These are phyloP conservation scores for Acropternis orthonyx DNA, from an alignment of 2,797 vertebrate species.

Conservation along the genomic window DNA sequence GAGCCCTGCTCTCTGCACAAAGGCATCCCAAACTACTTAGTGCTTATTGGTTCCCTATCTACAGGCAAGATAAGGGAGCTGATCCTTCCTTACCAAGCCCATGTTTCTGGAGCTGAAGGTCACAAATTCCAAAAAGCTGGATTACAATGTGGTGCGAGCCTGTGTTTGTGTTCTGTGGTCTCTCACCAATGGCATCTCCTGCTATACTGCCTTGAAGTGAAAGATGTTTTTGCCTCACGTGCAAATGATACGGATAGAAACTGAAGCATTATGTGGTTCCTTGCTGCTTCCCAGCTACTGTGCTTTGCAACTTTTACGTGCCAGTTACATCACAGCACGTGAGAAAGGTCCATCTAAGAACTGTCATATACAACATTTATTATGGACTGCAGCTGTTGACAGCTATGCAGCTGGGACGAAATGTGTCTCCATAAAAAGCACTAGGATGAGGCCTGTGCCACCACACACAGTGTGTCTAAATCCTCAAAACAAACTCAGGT, in stretches of 20 bases:
- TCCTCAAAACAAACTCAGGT: background rate
- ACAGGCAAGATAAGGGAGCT: background rate
- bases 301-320: background rate
- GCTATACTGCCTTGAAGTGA: background rate
- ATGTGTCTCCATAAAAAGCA: slow-evolving; percentile 13
- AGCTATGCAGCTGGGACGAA: slow-evolving; percentile 16
- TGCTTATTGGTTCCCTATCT: background rate
- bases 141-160: background rate
- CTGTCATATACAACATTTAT: background rate
- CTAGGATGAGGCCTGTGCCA: background rate
- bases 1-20: background rate
- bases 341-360: background rate
- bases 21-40: background rate
- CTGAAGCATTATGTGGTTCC: background rate
- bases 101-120: slow-evolving; percentile 11
- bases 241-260: background rate
- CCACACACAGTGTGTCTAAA: background rate
- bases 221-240: background rate
- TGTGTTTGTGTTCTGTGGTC: background rate
- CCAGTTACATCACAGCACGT: background rate
- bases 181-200: background rate
- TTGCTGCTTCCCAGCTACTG: background rate
- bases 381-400: slow-evolving; percentile 14
- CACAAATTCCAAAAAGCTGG: background rate
- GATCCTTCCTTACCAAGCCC: slow-evolving; percentile 3